phyloP scores from a whole-genome alignment of 2,113 vertebrate species.

The Pseudorectes ferrugineus region DNA sequence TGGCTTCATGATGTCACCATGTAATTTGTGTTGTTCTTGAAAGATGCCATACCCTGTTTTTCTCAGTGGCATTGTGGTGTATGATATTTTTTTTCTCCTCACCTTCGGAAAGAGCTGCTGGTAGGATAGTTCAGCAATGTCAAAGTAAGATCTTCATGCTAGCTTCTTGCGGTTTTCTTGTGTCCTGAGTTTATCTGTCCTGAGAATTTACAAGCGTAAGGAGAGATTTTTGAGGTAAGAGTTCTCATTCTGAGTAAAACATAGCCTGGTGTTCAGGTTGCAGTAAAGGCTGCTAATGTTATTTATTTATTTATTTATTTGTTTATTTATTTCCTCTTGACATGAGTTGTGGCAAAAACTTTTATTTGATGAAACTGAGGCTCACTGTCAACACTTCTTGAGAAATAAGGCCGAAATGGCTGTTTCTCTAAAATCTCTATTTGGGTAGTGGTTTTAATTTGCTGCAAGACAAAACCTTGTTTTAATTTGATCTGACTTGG shows the following conservation, averaged over 20 bases:
- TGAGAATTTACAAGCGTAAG: not conserved
- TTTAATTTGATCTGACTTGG: not conserved
- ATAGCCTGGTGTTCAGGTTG: not conserved
- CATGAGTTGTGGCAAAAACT: not conserved
- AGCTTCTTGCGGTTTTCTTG: not conserved
- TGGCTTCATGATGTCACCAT: not conserved
- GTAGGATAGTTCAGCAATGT: not conserved
- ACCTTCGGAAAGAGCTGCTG: not conserved
- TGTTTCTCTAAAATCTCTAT: not conserved
- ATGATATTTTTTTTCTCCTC: not conserved
- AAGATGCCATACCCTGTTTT: rapidly evolving
- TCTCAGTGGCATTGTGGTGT: not conserved
- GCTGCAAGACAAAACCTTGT: not conserved
- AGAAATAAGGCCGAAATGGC: not conserved
- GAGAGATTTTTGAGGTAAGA: not conserved
- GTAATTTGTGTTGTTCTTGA: not conserved
- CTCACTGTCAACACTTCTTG: not conserved
- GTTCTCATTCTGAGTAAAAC: not conserved
- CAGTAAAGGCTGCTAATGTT: not conserved
- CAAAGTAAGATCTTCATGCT: not conserved
- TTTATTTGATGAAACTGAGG: not conserved
- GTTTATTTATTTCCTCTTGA: not conserved
- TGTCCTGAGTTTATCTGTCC: not conserved
- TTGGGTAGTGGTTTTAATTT: not conserved
- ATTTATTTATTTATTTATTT: not conserved